Evolutionary conservation across 1,140 invertebrate genomes (phyloP), one percentile per base, ranked within the genome.

Genomic region (Aphis craccivora): DNA sequence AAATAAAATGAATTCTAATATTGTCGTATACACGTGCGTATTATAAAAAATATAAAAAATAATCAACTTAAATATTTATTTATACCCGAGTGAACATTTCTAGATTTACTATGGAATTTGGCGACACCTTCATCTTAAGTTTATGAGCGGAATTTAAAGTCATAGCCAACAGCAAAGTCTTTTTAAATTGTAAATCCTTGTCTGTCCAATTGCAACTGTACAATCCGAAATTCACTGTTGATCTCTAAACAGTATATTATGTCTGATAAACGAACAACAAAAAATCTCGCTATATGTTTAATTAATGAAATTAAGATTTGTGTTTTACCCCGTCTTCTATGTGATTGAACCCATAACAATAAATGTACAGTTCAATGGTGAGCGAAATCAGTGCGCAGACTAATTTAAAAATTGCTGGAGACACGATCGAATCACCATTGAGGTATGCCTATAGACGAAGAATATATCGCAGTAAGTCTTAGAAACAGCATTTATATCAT

Each of bases 161-260:
- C 86, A 88, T 88, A 3, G 86, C 45, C n/a, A 48, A 20, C 11
- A 48, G 23, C 2, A 88, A 8, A 30, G 43, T 88, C 20, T 48
- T 88, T 88, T 88, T 88, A 48, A 48, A 88, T n/a, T 88, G 51
- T 35, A 88, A 35, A 51, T 48, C 45, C 48, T n/a, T 88, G 11
- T 88, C 4, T 14, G 60, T 67, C 60, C 60, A 67, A n/a, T n/a
- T 30, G 30, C 30, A n/a, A 14, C 60, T n/a, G 11, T 88, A 88
- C 45, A 88, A 7, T 30, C 43, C 86, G 0, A 88, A 88, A 51
- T 88, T 88, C 45, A 88, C 48, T 3, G 6, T 48, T 11, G 43
- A 48, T 88, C 45, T 51, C 86, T 88, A 25, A 8, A 81, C 20
- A 81, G 6, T 81, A 67, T n/a, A 40, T n/a, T 37, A 67, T 22